Evolutionary conservation across 2,113 vertebrate species (phyloP), one percentile per base, ranked within the genome.

Genomic region (Rhinichthys klamathensis): DNA sequence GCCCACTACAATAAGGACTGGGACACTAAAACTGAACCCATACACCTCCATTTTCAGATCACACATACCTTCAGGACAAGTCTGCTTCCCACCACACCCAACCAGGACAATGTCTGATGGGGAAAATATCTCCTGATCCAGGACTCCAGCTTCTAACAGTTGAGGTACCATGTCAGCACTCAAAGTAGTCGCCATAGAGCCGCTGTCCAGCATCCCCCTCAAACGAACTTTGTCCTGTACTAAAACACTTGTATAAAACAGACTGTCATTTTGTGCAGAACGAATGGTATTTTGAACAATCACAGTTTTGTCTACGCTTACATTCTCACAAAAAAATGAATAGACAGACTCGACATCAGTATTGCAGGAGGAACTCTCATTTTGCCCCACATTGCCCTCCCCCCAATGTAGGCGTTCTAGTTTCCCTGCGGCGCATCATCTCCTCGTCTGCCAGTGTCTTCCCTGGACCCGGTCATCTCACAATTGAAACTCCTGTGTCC

Each of bases 351-450:
- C 25, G 1, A 51, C 51, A 30, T 83, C 81, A 73, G 38, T 73
- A 58, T 83, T 21, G n/a, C 7, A 27, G 72, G 51, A 60, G 30
- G 77, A 60, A 35, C 16, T 49, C 25, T 21, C 16, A 56, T 49
- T 51, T 58, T 60, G 78, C 58, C 78, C 38, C 8, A 18, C 27
- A 80, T 80, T 81, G 60, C 79, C 79, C 79, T 81, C 79, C 79
- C 63, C 32, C 79, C 18, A 63, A 63, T 63, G 61, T 15, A 65
- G 79, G 79, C 79, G 23, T 21, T 65, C 60, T 81, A 81, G 79
- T 63, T 81, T 81, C 58, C 79, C 38, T 81, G 58, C 15, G 30
- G 9, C 9, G 9, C 25, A 3, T 63, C 61, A 25, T 63, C 61
- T 11, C n/a, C 61, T 13, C 9, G 25, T 63, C 61, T 63, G 61